Evolutionary conservation across 2,797 vertebrate species (phyloP).

Genomic region (Otolemur crassicaudatus): DNA sequence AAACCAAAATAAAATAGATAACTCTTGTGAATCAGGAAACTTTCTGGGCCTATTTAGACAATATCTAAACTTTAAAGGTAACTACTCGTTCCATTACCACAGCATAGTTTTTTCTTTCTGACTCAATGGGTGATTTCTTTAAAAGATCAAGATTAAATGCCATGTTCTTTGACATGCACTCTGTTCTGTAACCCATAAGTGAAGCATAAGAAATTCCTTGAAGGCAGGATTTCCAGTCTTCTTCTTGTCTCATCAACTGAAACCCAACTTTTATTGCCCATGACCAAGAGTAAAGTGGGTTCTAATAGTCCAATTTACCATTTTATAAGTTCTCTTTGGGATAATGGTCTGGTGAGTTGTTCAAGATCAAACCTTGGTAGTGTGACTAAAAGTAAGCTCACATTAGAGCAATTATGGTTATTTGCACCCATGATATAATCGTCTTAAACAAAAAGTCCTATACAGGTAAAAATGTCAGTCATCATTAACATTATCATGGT

Average conservation of each 20-base stretch:
- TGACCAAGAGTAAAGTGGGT: slow-evolving; percentile 45
- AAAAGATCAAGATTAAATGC: not conserved
- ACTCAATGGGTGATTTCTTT: not conserved
- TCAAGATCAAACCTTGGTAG: slow-evolving; percentile 65
- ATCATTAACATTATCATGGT: slow-evolving; percentile 49
- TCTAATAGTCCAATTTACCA: slow-evolving; percentile 43
- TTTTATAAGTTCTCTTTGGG: slow-evolving; percentile 66
- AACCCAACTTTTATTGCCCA: slow-evolving; percentile 57
- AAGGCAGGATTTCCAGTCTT: slow-evolving; percentile 44
- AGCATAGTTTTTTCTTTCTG: slow-evolving; percentile 3
- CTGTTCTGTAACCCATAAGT: not conserved
- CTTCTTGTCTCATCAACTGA: slow-evolving; percentile 56
- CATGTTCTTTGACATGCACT: slow-evolving; percentile 47
- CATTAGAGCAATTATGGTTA: slow-evolving; percentile 67
- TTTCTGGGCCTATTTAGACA: not conserved
- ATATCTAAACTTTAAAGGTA: not conserved
- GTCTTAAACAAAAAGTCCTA: slow-evolving; percentile 45
- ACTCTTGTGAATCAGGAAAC: not conserved
- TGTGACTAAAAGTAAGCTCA: slow-evolving; percentile 65
- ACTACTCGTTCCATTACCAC: not conserved
- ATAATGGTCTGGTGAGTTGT: slow-evolving; percentile 60
- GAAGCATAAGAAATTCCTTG: slow-evolving; percentile 20
- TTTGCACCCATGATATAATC: slow-evolving; percentile 63
- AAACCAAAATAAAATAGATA: slow-evolving; percentile 22
- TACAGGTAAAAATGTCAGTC: slow-evolving; percentile 54